These are phyloP conservation scores for Aphelocoma coerulescens DNA, from an alignment of 2,113 vertebrate genomes.

Conservation along the genomic window DNA sequence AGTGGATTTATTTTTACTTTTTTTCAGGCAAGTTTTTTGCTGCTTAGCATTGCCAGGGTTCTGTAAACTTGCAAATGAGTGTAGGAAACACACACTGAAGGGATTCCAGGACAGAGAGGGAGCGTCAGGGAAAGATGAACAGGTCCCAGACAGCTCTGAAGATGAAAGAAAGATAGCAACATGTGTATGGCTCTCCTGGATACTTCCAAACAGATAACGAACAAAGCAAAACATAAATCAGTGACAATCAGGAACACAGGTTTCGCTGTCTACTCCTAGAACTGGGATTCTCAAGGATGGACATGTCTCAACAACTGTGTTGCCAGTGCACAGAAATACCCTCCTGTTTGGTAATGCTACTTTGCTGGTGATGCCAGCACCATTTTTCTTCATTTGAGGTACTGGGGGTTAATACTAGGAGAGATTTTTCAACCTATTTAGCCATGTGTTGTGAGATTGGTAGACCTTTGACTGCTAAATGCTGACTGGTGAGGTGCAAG, in stretches of 20 bases:
- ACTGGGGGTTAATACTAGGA: neutral
- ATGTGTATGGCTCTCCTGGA: neutral
- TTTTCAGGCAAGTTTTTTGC: neutral
- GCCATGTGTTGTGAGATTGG: constrained; percentile 41
- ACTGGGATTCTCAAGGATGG: neutral
- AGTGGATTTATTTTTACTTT: neutral
- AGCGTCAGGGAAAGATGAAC: constrained; percentile 54
- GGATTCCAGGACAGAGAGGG: constrained; percentile 16
- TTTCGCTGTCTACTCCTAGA: neutral
- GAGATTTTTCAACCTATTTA: constrained; percentile 50
- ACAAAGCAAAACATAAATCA: constrained; percentile 40
- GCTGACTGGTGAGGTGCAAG: constrained; percentile 72
- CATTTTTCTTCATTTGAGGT: constrained; percentile 10
- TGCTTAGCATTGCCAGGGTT: neutral
- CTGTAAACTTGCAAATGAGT: constrained; percentile 59
- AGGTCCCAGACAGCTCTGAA: constrained; percentile 58
- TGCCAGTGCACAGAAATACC: neutral
- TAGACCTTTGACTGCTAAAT: constrained; percentile 74
- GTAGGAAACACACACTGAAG: constrained; percentile 60
- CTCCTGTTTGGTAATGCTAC: neutral
- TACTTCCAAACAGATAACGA: constrained; percentile 19
- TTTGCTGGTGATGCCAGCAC: neutral
- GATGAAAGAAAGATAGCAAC: constrained; percentile 39
- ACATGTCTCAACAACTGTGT: neutral
- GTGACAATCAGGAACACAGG: neutral